Evolutionary conservation across 2,797 vertebrate species (phyloP).

Genomic region (Gallinago nigripennis): DNA sequence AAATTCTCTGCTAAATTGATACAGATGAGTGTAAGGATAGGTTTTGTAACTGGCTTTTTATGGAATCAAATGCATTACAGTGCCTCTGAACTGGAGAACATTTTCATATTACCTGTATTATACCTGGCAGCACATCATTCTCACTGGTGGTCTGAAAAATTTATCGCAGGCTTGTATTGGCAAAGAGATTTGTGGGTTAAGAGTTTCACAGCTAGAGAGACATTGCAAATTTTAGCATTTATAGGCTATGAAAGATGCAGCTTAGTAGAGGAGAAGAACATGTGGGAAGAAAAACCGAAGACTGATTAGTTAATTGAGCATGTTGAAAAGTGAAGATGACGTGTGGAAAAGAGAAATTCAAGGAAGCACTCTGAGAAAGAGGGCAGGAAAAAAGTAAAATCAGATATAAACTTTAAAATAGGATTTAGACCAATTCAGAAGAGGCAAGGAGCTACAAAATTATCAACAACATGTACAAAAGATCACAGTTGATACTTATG

Average conservation of each 20-base stretch:
- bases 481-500: not conserved
- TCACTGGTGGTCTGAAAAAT: not conserved
- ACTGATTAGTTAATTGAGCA: not conserved
- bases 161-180: not conserved
- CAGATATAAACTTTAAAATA: not conserved
- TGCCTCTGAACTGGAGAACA: not conserved
- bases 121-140: not conserved
- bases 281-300: not conserved
- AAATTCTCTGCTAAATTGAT: not conserved
- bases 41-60: not conserved
- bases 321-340: not conserved
- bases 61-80: not conserved
- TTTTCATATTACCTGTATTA: not conserved
- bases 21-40: not conserved
- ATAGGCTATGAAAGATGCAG: not conserved
- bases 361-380: not conserved
- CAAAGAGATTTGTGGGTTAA: not conserved
- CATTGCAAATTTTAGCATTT: not conserved
- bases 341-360: not conserved
- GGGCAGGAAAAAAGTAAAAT: not conserved
- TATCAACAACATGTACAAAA: not conserved
- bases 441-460: not conserved
- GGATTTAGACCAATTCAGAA: not conserved
- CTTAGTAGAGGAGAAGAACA: not conserved
- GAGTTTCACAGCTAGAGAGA: not conserved